Conservation (phyloP, 1,140 invertebrate genomes). For the Scaptomyza pallida region DNA sequence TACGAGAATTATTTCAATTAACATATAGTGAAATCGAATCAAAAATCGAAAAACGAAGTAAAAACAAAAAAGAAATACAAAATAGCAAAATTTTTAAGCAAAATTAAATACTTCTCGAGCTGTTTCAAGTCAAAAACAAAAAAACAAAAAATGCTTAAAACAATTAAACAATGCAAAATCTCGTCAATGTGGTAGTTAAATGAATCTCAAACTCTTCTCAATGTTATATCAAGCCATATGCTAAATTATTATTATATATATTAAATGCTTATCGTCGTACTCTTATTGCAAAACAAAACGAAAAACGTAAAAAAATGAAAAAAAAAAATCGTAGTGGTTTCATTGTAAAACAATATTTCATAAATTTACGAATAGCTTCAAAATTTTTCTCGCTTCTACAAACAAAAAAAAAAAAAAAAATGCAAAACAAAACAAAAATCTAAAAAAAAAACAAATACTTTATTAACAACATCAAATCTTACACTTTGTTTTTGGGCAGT, state of each 20-base stretch:
- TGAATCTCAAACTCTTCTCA: conserved; percentile 82
- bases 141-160: conserved; percentile 48
- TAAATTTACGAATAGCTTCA: conserved; percentile 60
- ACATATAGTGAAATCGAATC: conserved; percentile 42
- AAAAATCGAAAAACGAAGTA: conserved; percentile 18
- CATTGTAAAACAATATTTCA: conserved; percentile 82
- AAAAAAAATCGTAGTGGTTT: conserved; percentile 81
- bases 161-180: conserved; percentile 54
- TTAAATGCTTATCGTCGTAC: conserved; percentile 46
- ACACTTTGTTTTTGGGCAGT: conserved; percentile 4
- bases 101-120: conserved; percentile 65
- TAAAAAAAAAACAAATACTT: conserved; percentile 30
- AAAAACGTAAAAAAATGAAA: conserved; percentile 32
- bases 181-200: conserved; percentile 82
- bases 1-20: conserved; percentile 57
- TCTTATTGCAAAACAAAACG: conserved; percentile 36
- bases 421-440: conserved; percentile 19
- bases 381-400: conserved; percentile 59
- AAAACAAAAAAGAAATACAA: conserved; percentile 20
- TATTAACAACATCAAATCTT: background rate
- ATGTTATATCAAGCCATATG: conserved; percentile 69
- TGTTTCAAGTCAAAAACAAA: conserved; percentile 43
- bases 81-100: conserved; percentile 77
- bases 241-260: conserved; percentile 46
- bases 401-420: conserved; percentile 35